Conservation (phyloP, 2,797 vertebrate species). For the Hydrophis major region DNA sequence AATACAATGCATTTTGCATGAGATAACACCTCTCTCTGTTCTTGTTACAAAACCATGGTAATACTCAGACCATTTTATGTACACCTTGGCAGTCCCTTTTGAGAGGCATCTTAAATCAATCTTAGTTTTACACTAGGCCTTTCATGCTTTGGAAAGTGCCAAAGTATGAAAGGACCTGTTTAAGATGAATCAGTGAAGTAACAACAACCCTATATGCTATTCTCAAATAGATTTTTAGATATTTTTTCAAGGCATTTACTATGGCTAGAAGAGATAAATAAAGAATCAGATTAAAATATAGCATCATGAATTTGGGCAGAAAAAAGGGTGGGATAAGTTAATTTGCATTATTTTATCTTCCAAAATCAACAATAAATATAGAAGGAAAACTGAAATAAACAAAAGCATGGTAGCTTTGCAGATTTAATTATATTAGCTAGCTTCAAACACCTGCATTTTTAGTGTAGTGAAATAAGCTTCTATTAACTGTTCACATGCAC, state of each 20-base stretch:
- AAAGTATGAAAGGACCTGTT: not conserved
- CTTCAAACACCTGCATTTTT: not conserved
- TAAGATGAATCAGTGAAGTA: not conserved
- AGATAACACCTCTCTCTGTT: not conserved
- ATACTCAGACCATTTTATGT: slow-evolving; percentile 5
- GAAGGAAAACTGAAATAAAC: not conserved
- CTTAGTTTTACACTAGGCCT: not conserved
- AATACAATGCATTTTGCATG: not conserved
- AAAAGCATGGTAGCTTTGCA: not conserved
- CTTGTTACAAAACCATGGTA: not conserved
- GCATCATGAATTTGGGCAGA: not conserved
- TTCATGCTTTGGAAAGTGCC: not conserved
- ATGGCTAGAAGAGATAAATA: not conserved
- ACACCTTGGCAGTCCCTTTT: not conserved
- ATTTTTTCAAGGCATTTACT: not conserved
- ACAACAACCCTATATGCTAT: not conserved
- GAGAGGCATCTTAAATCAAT: slow-evolving; percentile 32
- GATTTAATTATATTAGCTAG: not conserved
- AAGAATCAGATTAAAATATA: not conserved
- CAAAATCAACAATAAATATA: not conserved
- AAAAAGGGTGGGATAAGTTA: not conserved
- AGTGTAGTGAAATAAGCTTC: not conserved
- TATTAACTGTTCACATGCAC: not conserved
- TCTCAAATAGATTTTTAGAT: not conserved
- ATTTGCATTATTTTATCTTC: not conserved